Evolutionary conservation across 2,888 invertebrate genomes (phyloP).

Genomic region (Cataglyphis altisquamis): DNA sequence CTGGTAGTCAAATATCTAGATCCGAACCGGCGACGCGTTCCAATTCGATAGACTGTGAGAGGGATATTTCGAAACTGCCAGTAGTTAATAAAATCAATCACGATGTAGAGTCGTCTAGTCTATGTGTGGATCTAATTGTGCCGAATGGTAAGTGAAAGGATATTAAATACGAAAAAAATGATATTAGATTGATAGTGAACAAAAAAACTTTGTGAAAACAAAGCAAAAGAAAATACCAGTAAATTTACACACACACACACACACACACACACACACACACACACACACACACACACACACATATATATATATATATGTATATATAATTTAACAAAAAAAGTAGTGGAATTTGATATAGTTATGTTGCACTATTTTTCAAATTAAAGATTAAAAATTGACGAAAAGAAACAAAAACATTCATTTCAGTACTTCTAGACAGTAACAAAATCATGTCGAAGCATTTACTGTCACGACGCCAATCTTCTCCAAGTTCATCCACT

Average conservation of each 20-base stretch:
- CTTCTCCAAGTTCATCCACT: conserved; percentile 77
- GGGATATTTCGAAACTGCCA: conserved; percentile 73
- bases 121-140: conserved; percentile 77
- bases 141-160: conserved; percentile 77
- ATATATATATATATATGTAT: too few relatives aligned
- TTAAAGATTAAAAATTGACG: conserved; percentile 30
- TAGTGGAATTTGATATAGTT: not conserved
- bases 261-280: not conserved
- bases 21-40: conserved; percentile 82
- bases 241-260: not conserved
- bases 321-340: too few relatives aligned
- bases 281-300: not conserved
- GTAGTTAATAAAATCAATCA: conserved; percentile 63
- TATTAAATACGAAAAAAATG: not conserved
- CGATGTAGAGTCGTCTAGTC: conserved; percentile 72
- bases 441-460: conserved; percentile 79
- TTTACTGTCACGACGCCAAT: conserved; percentile 77
- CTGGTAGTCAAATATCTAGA: conserved; percentile 73
- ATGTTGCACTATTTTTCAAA: not conserved
- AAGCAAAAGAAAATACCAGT: not conserved
- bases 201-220: not conserved
- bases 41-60: conserved; percentile 82
- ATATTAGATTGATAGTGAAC: conserved; percentile 24
- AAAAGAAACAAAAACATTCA: not conserved
- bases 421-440: conserved; percentile 79